Base-by-base conservation (phyloP, 2,797 vertebrate genomes). In the Tapirus indicus region DNA sequence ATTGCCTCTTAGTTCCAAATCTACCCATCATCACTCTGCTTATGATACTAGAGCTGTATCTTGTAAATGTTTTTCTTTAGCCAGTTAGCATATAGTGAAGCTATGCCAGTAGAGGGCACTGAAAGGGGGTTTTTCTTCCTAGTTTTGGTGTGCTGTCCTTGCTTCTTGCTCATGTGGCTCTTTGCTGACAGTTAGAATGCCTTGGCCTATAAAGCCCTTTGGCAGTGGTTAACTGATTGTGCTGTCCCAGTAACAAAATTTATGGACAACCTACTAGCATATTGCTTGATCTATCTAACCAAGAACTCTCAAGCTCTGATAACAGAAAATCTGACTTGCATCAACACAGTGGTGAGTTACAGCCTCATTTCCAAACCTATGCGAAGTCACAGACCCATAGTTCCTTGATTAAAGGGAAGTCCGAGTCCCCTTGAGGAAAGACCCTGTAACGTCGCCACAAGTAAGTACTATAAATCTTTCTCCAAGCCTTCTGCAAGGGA, bases 171-270 rank as follows among this genome's bases (percentile, higher is more conserved):
- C n/a, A 10, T 27, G 4, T 75, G 35, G 21, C 27, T 68, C 10
- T 88, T 23, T 71, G 74, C 14, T 80, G 32, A 6, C 16, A 10
- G 56, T 85, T 54, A 91, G 71, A 92, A 85, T 52, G 27, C 21
- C 88, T 83, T 89, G 62, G 47, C 20, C 29, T 32, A 21, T 18
- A 77, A 47, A 93, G 35, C 64, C 16, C 49, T 86, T 92, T 64
- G 23, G 9, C n/a, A 64, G 64, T 78, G 14, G 17, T 85, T 79
- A 88, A 83, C 58, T 79, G 87, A 88, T 79, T 82, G 56, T 94
- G 80, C 71, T 90, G 38, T 60, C 27, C 5, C 58, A 90, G 82
- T 88, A 85, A 88, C 60, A 95, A 86, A 88, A 88, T 91, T 72
- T 86, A 82, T 77, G 32, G 49, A 20, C 5, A 93, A 35, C 35